phyloP scores from a whole-genome alignment of 2,888 invertebrate species.

The Cosmia pyralina region DNA sequence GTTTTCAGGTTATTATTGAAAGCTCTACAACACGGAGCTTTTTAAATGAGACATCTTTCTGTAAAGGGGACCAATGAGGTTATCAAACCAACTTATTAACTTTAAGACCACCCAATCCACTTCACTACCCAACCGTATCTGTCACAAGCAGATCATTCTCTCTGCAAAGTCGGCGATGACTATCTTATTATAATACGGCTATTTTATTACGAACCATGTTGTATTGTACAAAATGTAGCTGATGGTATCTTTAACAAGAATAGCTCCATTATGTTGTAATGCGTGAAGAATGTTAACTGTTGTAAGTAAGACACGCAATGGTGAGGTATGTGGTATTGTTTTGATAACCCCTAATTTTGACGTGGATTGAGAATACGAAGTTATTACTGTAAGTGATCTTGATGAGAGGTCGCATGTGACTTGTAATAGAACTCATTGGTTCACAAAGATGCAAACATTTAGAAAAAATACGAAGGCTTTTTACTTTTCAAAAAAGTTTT shows the following conservation, averaged over 20 bases:
- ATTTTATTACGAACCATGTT: slow-evolving; percentile 46
- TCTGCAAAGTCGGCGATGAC: slow-evolving; percentile 14
- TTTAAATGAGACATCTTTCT: background rate
- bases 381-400: background rate
- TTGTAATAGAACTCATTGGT: too few species aligned
- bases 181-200: slow-evolving; percentile 42
- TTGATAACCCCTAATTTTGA: slow-evolving; percentile 34
- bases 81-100: background rate
- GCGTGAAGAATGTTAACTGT: slow-evolving; percentile 50
- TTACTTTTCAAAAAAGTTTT: background rate
- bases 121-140: background rate
- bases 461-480: background rate
- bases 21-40: background rate
- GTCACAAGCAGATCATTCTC: slow-evolving; percentile 37
- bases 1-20: background rate
- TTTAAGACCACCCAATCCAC: background rate
- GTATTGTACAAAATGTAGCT: slow-evolving; percentile 49
- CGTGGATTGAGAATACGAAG: slow-evolving; percentile 21
- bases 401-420: too few species aligned
- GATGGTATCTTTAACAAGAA: slow-evolving; percentile 59
- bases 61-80: background rate
- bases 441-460: too few species aligned
- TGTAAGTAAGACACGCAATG: slow-evolving; percentile 50
- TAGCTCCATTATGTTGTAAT: slow-evolving; percentile 57
- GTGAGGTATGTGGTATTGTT: slow-evolving; percentile 31